Conservation (phyloP, 2,797 vertebrate genomes). For the Podarcis siculus region DNA sequence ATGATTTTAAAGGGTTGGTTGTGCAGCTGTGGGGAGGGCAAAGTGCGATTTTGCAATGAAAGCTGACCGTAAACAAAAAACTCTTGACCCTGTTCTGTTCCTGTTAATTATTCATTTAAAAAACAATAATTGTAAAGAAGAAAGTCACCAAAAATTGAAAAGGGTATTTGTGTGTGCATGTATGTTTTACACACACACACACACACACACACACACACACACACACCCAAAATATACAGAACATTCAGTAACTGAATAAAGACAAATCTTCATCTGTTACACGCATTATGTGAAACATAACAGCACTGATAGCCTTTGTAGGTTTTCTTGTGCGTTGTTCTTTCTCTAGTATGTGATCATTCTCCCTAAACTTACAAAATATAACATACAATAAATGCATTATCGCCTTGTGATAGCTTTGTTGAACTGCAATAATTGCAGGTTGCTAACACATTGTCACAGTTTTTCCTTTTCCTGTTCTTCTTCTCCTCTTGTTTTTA, state of each 20-base stretch:
- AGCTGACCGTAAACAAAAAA: background rate
- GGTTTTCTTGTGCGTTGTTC: background rate
- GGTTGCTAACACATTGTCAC: background rate
- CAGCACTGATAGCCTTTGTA: background rate
- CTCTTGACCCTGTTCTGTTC: background rate
- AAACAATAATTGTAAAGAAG: background rate
- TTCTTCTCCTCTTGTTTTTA: background rate
- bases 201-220: no score
- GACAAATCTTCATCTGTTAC: background rate
- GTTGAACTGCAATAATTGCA: background rate
- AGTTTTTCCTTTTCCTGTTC: background rate
- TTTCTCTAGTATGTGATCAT: background rate
- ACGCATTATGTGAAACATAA: background rate
- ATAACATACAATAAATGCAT: background rate
- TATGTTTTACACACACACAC: no score
- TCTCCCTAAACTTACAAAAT: background rate
- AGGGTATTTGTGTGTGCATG: background rate
- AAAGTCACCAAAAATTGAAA: background rate
- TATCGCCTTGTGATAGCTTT: background rate
- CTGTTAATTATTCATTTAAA: background rate
- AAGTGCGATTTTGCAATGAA: conserved; percentile 26
- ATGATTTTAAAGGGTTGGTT: conserved; percentile 27
- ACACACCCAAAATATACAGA: no score
- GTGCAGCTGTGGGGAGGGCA: background rate
- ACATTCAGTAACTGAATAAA: background rate